Evolutionary conservation across 1,140 invertebrate species (phyloP).

Genomic region (Octopus sinensis): DNA sequence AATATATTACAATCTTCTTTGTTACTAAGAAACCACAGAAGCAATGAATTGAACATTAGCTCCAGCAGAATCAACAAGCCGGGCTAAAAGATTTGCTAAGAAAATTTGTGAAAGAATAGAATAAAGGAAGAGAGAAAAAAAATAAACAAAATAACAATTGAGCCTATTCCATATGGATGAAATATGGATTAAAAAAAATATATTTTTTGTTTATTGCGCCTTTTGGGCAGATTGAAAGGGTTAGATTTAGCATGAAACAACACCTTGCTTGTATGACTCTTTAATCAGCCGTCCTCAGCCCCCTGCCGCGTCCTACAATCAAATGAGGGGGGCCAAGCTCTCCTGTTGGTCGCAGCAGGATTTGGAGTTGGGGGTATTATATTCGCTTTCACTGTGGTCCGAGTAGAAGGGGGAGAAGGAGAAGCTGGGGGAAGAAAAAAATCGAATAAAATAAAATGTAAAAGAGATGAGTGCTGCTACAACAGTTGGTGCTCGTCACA

Average conservation of each 20-base stretch:
- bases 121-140: too few relatives aligned
- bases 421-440: neutral
- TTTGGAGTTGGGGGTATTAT: constrained; percentile 8
- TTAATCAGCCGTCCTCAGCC: constrained; percentile 5
- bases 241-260: neutral
- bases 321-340: neutral
- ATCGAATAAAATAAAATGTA: neutral
- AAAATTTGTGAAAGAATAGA: too few relatives aligned
- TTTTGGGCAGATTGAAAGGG: neutral
- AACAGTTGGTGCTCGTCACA: neutral
- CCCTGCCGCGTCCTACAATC: constrained; percentile 1
- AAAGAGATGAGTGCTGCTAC: neutral
- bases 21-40: too few relatives aligned
- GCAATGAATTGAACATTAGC: too few relatives aligned
- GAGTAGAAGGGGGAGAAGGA: neutral
- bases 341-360: constrained; percentile 9
- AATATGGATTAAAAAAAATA: too few relatives aligned
- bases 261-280: neutral
- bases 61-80: too few relatives aligned
- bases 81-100: too few relatives aligned
- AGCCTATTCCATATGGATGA: too few relatives aligned
- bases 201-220: neutral
- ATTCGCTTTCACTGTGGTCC: neutral
- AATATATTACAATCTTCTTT: too few relatives aligned
- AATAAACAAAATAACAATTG: too few relatives aligned